Evolutionary conservation across 2,797 vertebrate genomes (phyloP).

Genomic region (Discoglossus pictus): DNA sequence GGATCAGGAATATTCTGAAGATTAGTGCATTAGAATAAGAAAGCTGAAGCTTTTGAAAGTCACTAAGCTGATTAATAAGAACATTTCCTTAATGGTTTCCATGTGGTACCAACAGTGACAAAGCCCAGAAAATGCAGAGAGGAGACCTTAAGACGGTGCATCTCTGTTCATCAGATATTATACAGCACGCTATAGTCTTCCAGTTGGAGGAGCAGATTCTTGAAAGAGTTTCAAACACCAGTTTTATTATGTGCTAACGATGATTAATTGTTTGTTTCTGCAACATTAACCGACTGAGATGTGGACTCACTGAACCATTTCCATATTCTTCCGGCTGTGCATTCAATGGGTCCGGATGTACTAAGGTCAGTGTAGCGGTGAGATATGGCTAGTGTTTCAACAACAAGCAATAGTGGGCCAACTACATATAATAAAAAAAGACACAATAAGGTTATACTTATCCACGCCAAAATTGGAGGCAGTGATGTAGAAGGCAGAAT

Average conservation of each 20-base stretch:
- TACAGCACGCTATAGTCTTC: not conserved
- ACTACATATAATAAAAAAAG: no score
- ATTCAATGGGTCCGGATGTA: no score
- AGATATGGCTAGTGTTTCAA: no score
- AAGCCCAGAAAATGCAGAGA: slow-evolving; percentile 5
- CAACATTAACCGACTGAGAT: slow-evolving; percentile 34
- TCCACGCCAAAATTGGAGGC: no score
- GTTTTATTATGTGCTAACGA: slow-evolving; percentile 21
- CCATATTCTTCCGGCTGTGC: no score
- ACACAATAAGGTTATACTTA: no score
- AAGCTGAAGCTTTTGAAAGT: slow-evolving; percentile 13
- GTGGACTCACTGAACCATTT: slow-evolving; percentile 20
- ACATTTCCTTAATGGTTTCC: slow-evolving; percentile 28
- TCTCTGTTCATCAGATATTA: slow-evolving; percentile 28
- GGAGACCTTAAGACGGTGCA: not conserved
- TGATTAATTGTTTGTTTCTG: slow-evolving; percentile 45
- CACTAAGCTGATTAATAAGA: slow-evolving; percentile 38
- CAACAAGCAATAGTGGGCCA: no score
- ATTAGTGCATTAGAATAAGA: slow-evolving; percentile 39
- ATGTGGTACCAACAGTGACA: slow-evolving; percentile 1
- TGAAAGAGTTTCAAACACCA: slow-evolving; percentile 5
- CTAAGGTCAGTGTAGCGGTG: no score
- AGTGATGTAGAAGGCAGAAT: no score
- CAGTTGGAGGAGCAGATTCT: not conserved
- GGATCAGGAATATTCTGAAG: slow-evolving; percentile 35